A percentile compares a stretch with the other conserved stretches of the same genome.
Conservation (phyloP, 2,888 invertebrate species). For the Calameuta idolon region DNA sequence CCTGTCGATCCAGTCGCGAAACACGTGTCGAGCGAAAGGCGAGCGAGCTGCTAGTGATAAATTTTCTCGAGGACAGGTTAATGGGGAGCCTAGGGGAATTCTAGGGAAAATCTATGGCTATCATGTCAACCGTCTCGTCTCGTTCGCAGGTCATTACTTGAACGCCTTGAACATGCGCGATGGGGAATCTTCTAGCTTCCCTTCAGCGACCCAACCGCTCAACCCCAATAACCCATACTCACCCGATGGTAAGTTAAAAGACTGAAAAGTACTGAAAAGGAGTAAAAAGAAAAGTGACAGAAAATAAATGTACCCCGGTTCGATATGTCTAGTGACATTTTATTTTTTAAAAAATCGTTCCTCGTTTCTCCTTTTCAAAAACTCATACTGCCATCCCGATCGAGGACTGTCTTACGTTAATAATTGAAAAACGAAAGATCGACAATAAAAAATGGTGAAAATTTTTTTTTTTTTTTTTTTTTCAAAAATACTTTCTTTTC, state of each 20-base stretch:
- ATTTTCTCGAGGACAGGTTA: constrained; percentile 39
- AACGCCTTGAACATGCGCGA: constrained; percentile 70
- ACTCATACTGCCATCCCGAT: not conserved
- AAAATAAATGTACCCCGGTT: not conserved
- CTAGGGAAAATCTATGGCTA: constrained; percentile 20
- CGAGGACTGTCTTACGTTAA: not conserved
- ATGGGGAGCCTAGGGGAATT: constrained; percentile 32
- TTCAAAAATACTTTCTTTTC: constrained; percentile 58
- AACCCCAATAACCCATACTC: constrained; percentile 92
- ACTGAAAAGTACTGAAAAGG: not conserved
- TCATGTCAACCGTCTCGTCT: constrained; percentile 37
- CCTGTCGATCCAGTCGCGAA: constrained; percentile 10
- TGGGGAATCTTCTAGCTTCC: constrained; percentile 73
- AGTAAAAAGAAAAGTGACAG: not conserved
- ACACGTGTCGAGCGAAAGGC: constrained; percentile 17
- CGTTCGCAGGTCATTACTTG: constrained; percentile 76
- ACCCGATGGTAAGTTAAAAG: constrained; percentile 81
- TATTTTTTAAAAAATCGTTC: not conserved
- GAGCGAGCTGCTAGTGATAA: constrained; percentile 12
- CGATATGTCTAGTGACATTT: not conserved
- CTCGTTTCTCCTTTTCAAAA: not conserved
- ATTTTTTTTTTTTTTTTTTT: not conserved
- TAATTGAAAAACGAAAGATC: too few relatives aligned
- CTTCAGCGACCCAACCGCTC: constrained; percentile 84
- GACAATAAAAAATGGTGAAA: not conserved